Evolutionary conservation across 2,113 vertebrate species (phyloP).

Genomic region (Dasyurus viverrinus): DNA sequence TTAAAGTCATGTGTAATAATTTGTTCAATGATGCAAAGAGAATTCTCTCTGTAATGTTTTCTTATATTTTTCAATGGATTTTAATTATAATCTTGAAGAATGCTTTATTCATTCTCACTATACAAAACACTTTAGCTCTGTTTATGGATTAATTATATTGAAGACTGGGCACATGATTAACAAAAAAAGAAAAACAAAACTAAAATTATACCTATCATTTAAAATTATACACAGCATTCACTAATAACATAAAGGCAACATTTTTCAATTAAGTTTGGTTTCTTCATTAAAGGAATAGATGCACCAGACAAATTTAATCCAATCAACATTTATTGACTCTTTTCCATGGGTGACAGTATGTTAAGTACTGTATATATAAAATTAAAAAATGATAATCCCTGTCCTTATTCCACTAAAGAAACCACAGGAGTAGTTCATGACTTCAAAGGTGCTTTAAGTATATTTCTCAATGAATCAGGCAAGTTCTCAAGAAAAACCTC

Average conservation of each 20-base stretch:
- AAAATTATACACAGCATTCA: conserved; percentile 43
- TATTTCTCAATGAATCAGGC: not conserved
- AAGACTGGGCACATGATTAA: conserved; percentile 16
- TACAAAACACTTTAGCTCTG: conserved; percentile 24
- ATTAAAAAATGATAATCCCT: not conserved
- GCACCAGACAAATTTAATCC: conserved; percentile 23
- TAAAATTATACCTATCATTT: conserved; percentile 23
- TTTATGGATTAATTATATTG: not conserved
- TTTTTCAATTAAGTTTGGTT: conserved; percentile 24
- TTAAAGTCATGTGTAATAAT: not conserved
- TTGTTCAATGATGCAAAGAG: not conserved
- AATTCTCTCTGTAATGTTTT: not conserved
- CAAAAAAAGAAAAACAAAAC: conserved; percentile 38
- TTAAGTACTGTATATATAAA: not conserved
- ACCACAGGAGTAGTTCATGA: not conserved
- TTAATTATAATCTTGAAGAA: conserved; percentile 18
- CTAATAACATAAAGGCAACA: conserved; percentile 36
- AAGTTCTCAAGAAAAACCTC: not conserved
- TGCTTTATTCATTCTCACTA: not conserved
- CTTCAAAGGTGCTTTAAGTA: not conserved
- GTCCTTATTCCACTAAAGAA: not conserved
- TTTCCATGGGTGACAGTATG: not conserved
- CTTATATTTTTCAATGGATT: conserved; percentile 9
- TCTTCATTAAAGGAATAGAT: conserved; percentile 40
- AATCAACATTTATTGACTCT: not conserved